Base-by-base conservation (phyloP, 1,140 invertebrate genomes). In the Leptopilina boulardi region DNA sequence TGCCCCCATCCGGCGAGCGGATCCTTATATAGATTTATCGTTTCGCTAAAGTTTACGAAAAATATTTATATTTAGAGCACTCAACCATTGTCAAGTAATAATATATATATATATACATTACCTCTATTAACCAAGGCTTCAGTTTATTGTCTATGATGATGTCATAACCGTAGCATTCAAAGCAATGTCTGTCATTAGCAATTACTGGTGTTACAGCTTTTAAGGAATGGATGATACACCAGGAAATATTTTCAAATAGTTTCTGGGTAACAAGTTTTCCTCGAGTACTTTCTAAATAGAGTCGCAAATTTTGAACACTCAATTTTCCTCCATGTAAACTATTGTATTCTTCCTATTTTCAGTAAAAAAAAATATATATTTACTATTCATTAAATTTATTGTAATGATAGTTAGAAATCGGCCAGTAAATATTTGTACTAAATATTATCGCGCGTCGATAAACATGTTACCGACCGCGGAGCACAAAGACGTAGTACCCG, bases 321-420 rank as follows among this genome's bases (percentile, higher is more conserved):
- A 98, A 94, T 92, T 99, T 99, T 0, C 98, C 98, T 4, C 98
- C 98, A 84, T 99, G 98, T 73, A 98, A 92, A 80, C 94, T 96
- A 88, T 99, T 99, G 85, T 99, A 99, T 86, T 99, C 98, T 15
- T 96, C 96, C 96, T 97, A 74, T 66, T 66, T 66, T 66, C 4
- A 30, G 78, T 1, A 73, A 59, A 54, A 66, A n/a, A 6, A 41
- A 19, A 75, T 42, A 71, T 21, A 47, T 47, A 11, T n/a, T n/a
- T n/a, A n/a, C n/a, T n/a, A n/a, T n/a, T n/a, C n/a, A n/a, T n/a
- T n/a, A n/a, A n/a, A n/a, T n/a, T n/a, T n/a, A n/a, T n/a, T n/a
- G n/a, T n/a, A n/a, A n/a, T n/a, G n/a, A n/a, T n/a, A n/a, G n/a
- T n/a, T n/a, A n/a, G n/a, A n/a, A n/a, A n/a, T n/a, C n/a, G n/a